phyloP scores from a whole-genome alignment of 1,140 invertebrate genomes.

The Lordiphosa mommai region DNA sequence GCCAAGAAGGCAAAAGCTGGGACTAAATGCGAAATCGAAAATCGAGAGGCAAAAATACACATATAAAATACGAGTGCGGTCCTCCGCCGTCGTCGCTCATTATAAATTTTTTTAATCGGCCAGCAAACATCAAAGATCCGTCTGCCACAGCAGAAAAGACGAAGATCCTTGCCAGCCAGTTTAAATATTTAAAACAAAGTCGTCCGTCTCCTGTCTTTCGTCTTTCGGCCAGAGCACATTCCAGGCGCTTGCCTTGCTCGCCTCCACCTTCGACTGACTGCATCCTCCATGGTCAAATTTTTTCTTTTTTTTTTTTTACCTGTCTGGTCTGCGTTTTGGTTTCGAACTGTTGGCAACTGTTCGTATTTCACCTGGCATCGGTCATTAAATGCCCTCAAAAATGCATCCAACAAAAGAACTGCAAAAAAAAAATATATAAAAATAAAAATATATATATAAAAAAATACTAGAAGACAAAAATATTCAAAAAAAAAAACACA shows the following conservation, averaged over 20 bases:
- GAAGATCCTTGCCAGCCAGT: conserved; percentile 31
- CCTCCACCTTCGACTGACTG: conserved; percentile 47
- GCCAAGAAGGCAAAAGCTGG: conserved; percentile 42
- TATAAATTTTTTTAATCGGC: conserved; percentile 76
- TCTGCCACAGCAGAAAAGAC: conserved; percentile 44
- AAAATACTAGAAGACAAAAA: neutral
- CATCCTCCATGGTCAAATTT: conserved; percentile 59
- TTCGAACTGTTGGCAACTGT: conserved; percentile 50
- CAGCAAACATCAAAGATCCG: conserved; percentile 72
- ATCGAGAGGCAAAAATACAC: conserved; percentile 58
- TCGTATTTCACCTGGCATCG: conserved; percentile 72
- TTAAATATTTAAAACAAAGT: conserved; percentile 77
- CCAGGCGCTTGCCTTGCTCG: conserved; percentile 66
- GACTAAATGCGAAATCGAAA: conserved; percentile 67
- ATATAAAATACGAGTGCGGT: conserved; percentile 59
- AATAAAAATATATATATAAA: neutral
- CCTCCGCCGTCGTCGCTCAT: conserved; percentile 57
- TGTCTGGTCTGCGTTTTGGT: conserved; percentile 53
- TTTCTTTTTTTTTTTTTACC: conserved; percentile 28
- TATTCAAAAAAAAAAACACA: too few species aligned
- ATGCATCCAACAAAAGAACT: conserved; percentile 27
- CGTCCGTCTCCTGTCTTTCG: conserved; percentile 20
- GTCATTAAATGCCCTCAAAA: conserved; percentile 70
- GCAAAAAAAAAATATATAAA: conserved; percentile 1
- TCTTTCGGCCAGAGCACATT: conserved; percentile 40